Evolutionary conservation across 2,888 invertebrate species (phyloP), one percentile per base, ranked within the genome.

Genomic region (Mythimna vitellina): DNA sequence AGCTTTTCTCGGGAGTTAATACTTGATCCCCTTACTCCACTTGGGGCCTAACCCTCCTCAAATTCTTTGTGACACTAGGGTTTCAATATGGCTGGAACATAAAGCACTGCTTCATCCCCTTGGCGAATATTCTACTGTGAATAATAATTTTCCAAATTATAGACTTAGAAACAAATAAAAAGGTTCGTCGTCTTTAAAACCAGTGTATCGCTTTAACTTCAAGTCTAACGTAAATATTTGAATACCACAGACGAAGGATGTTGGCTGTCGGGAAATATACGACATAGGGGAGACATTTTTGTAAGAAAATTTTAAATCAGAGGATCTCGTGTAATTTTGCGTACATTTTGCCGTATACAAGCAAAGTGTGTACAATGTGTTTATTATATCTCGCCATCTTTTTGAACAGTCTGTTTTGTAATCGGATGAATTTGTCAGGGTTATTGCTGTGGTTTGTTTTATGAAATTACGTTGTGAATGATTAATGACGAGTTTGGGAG

Each of bases 151-250:
- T 0, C 3, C 29, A 56, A 12, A n/a, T 20, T 10, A 7, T n/a
- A n/a, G 10, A n/a, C 14, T 9, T 12, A 38, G 7, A 22, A 60
- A 56, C 22, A 29, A 49, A 49, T 56, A 20, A 22, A 49, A 42
- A 68, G 1, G 76, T 56, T 78, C 65, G 67, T 20, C 82, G 66
- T 81, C 69, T 76, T 80, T 64, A 1, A 10, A 1, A 69, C 0
- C 89, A 69, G 87, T 90, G 70, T 88, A 61, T 25, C 87, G 77
- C 80, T 14, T 49, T 56, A 49, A 54, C 70, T 67, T 70, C 70
- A 72, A 83, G 76, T 86, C 83, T 76, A 86, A 82, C 87, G 88
- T 92, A 92, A 92, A 93, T 92, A 92, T 92, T 92, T 90, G 93
- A 91, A 91, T 91, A 89, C 87, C 80, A 73, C 82, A 86, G 85